Evolutionary conservation across 2,113 vertebrate species (phyloP).

Genomic region (Myiopsitta monachus): DNA sequence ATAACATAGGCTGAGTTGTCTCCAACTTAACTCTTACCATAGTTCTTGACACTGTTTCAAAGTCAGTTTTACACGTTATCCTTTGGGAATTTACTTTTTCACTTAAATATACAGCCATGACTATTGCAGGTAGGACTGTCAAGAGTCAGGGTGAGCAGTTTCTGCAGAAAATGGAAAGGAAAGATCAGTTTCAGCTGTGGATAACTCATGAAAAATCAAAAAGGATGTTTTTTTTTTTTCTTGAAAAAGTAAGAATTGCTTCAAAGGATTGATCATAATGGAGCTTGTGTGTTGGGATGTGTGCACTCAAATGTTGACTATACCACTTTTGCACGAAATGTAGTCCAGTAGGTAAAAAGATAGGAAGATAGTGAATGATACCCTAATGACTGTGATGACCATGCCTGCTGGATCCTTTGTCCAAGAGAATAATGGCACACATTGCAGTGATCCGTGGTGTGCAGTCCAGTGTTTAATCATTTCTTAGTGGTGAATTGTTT

Average conservation of each 20-base stretch:
- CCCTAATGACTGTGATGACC: background rate
- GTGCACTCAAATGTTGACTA: background rate
- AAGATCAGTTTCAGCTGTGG: background rate
- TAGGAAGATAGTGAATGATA: background rate
- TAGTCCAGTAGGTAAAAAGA: background rate
- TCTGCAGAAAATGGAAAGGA: background rate
- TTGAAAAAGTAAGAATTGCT: background rate
- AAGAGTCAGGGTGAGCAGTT: background rate
- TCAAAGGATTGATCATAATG: background rate
- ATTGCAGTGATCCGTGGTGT: background rate
- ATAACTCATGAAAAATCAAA: background rate
- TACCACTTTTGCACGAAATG: background rate
- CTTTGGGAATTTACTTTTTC: background rate
- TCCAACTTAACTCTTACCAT: background rate
- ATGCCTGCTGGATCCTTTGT: background rate
- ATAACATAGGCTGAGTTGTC: background rate
- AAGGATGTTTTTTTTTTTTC: background rate
- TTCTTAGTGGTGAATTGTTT: background rate
- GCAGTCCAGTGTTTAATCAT: background rate
- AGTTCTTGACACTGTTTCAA: background rate
- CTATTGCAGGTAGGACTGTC: background rate
- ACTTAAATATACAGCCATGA: background rate
- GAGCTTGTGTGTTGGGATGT: background rate
- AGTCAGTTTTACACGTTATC: background rate
- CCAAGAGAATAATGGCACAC: background rate